Evolutionary conservation across 1,140 invertebrate species (phyloP).

Genomic region (Zaprionus camerounensis): DNA sequence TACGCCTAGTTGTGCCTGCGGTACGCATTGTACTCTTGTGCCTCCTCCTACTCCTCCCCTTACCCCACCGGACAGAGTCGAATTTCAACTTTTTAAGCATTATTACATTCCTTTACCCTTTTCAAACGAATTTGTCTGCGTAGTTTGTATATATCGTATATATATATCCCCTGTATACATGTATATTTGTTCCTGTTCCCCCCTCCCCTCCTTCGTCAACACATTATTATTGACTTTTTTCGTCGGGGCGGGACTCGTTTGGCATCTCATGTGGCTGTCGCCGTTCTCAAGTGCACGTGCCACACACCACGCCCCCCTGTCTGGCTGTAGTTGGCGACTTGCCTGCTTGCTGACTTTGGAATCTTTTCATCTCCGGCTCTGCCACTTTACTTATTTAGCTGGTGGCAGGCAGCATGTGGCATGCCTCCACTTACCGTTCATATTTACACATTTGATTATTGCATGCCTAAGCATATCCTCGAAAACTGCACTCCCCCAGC

Average conservation of each 20-base stretch:
- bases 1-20: conserved; percentile 63
- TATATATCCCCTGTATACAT: conserved; percentile 1
- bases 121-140: conserved; percentile 80
- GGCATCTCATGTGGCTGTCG: conserved; percentile 53
- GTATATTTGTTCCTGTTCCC: conserved; percentile 12
- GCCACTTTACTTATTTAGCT: conserved; percentile 61
- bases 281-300: conserved; percentile 76
- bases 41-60: not conserved
- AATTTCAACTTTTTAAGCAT: conserved; percentile 82
- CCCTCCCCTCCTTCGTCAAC: conserved; percentile 12
- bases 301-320: conserved; percentile 16
- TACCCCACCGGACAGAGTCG: conserved; percentile 20
- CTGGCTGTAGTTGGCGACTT: conserved; percentile 36
- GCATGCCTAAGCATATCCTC: conserved; percentile 71
- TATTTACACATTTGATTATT: conserved; percentile 83
- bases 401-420: conserved; percentile 62
- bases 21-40: conserved; percentile 20
- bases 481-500: conserved; percentile 18
- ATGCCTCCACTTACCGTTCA: conserved; percentile 61
- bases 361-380: conserved; percentile 34
- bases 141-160: conserved; percentile 53
- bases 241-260: conserved; percentile 36
- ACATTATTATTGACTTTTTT: conserved; percentile 80
- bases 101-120: conserved; percentile 82
- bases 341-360: conserved; percentile 18